phyloP scores from a whole-genome alignment of 2,888 invertebrate species.

The Megalurothrips usitatus region DNA sequence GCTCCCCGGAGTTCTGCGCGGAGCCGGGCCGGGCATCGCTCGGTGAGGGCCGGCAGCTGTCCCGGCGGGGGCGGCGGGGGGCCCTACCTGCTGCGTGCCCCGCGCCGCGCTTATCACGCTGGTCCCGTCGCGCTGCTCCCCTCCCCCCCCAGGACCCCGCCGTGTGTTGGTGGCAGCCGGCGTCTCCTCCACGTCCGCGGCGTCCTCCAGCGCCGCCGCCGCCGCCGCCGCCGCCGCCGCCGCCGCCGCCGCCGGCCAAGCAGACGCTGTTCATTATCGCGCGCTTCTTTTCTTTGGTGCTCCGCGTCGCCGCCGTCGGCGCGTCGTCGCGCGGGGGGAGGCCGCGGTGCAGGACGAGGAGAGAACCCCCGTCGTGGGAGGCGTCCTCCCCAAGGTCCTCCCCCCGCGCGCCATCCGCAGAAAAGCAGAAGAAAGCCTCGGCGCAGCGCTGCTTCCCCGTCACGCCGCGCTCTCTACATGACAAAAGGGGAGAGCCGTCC shows the following conservation, averaged over 20 bases:
- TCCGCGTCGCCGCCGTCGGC: too few relatives aligned
- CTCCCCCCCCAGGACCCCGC: too few relatives aligned
- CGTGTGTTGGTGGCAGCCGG: too few relatives aligned
- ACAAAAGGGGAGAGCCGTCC: neutral
- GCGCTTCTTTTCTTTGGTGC: too few relatives aligned
- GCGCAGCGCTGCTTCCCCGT: too few relatives aligned
- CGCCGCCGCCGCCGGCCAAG: neutral
- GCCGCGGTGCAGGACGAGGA: neutral
- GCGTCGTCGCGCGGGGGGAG: neutral
- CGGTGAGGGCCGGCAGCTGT: neutral
- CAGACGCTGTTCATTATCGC: neutral
- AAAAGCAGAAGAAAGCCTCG: too few relatives aligned
- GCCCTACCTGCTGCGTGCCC: conserved; percentile 13
- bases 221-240: too few relatives aligned
- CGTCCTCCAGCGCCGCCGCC: too few relatives aligned
- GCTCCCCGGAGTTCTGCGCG: conserved; percentile 21
- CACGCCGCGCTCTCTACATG: neutral
- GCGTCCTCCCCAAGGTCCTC: too few relatives aligned
- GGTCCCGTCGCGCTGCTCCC: neutral
- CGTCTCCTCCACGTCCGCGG: too few relatives aligned
- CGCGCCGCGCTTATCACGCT: conserved; percentile 8
- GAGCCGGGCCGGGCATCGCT: neutral
- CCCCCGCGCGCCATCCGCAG: too few relatives aligned
- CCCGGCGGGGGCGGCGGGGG: neutral
- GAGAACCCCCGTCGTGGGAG: neutral